Evolutionary conservation across 2,113 vertebrate species (phyloP).

Genomic region (Gymnocephalus cernua): DNA sequence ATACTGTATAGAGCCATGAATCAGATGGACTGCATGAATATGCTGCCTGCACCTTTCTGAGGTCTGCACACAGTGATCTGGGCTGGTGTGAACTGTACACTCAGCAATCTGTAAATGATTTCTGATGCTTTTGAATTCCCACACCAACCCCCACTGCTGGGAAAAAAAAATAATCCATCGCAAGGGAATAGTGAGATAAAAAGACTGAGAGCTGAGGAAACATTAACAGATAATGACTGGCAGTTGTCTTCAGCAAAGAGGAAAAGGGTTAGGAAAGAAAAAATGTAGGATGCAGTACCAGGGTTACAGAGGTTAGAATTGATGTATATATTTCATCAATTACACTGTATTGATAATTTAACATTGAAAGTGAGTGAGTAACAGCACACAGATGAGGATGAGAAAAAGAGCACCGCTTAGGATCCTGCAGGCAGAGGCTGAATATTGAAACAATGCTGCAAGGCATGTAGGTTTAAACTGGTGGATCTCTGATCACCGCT

Average conservation of each 20-base stretch:
- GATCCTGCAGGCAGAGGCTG: constrained; percentile 20
- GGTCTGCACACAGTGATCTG: constrained; percentile 42
- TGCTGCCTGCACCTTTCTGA: constrained; percentile 60
- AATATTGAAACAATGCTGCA: constrained; percentile 36
- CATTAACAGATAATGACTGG: constrained; percentile 65
- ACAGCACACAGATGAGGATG: background rate
- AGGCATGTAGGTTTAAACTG: constrained; percentile 19
- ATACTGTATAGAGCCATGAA: constrained; percentile 64
- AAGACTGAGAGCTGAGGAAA: constrained; percentile 38
- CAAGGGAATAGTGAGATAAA: constrained; percentile 61
- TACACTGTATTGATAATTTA: constrained; percentile 26
- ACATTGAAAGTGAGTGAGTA: constrained; percentile 8
- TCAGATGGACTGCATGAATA: constrained; percentile 65
- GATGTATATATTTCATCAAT: constrained; percentile 15
- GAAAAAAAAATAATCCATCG: constrained; percentile 34
- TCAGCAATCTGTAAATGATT: constrained; percentile 77
- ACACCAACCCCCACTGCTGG: constrained; percentile 37
- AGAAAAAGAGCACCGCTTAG: background rate
- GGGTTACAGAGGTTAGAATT: background rate
- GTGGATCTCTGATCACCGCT: constrained; percentile 11
- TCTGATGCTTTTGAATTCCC: constrained; percentile 74
- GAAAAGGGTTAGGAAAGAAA: constrained; percentile 11
- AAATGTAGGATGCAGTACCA: background rate
- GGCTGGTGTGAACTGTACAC: constrained; percentile 50
- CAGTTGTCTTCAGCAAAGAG: constrained; percentile 37